Conservation (phyloP, 2,113 vertebrate species). For the Ahaetulla prasina region DNA sequence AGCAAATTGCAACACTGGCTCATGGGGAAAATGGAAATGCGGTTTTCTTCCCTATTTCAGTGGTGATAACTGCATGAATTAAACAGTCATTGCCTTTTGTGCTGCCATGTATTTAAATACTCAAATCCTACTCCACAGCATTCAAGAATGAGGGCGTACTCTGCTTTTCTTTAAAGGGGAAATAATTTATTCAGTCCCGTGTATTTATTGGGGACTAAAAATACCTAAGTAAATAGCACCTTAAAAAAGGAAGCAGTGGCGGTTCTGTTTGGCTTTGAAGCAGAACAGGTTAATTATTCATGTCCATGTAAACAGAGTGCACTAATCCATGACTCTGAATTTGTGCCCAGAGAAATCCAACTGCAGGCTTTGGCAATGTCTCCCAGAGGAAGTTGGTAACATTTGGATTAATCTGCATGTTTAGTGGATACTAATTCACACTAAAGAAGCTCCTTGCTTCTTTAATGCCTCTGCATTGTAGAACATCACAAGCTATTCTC, state of each 20-base stretch:
- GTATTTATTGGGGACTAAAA: conserved; percentile 36
- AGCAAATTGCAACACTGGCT: conserved; percentile 62
- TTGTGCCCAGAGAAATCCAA: conserved; percentile 49
- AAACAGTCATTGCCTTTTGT: conserved; percentile 52
- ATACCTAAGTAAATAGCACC: conserved; percentile 24
- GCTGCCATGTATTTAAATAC: conserved; percentile 31
- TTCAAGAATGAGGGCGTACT: not conserved
- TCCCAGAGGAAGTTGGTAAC: conserved; percentile 52
- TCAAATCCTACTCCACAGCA: conserved; percentile 33
- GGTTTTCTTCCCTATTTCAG: conserved; percentile 61
- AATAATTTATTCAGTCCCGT: conserved; percentile 11
- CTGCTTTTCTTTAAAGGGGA: conserved; percentile 2
- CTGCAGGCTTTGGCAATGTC: conserved; percentile 48
- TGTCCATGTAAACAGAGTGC: conserved; percentile 53
- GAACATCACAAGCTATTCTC: conserved; percentile 45
- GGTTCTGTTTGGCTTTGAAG: conserved; percentile 47
- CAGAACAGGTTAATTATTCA: conserved; percentile 56
- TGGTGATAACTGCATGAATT: conserved; percentile 56
- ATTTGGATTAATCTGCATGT: conserved; percentile 56
- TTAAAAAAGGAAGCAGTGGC: conserved; percentile 36
- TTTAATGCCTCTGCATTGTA: conserved; percentile 53
- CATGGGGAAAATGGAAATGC: conserved; percentile 58
- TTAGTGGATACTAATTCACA: conserved; percentile 56
- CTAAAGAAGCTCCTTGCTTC: conserved; percentile 24
- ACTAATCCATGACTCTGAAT: conserved; percentile 44